Percentiles rank a stretch among this genome's conserved stretches.
Conservation (phyloP, 1,140 invertebrate species). For the Brachionus rubens region DNA sequence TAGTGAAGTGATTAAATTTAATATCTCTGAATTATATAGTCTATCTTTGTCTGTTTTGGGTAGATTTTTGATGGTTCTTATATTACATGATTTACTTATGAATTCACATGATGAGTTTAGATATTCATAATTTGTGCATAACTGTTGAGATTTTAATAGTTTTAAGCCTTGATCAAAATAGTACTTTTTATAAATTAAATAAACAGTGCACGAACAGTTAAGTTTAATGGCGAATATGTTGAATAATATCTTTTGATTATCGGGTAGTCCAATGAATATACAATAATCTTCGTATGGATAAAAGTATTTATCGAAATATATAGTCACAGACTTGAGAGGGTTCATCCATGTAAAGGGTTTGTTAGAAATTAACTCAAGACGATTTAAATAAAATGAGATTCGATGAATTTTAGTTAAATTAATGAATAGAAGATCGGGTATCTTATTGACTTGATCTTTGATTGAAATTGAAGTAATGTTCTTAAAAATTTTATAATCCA, state of each 20-base stretch:
- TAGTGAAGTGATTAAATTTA: background rate
- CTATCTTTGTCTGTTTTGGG: background rate
- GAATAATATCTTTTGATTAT: background rate
- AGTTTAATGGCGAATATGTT: too few species aligned
- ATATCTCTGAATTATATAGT: background rate
- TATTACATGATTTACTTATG: background rate
- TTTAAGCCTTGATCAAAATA: background rate
- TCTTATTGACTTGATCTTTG: background rate
- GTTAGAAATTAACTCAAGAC: background rate
- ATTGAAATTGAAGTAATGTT: background rate
- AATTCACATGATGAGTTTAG: background rate
- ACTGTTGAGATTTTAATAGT: background rate
- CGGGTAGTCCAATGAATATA: background rate
- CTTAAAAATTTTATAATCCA: background rate
- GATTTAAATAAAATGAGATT: background rate
- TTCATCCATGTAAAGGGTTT: background rate
- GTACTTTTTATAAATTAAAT: background rate
- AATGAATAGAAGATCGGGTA: background rate
- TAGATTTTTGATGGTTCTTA: background rate
- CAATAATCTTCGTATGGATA: conserved; percentile 1
- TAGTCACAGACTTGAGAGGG: background rate
- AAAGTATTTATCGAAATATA: background rate
- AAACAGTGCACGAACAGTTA: background rate
- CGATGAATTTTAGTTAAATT: background rate
- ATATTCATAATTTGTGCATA: background rate